Base-by-base conservation (phyloP, 2,113 vertebrate species). In the Noctilio leporinus region DNA sequence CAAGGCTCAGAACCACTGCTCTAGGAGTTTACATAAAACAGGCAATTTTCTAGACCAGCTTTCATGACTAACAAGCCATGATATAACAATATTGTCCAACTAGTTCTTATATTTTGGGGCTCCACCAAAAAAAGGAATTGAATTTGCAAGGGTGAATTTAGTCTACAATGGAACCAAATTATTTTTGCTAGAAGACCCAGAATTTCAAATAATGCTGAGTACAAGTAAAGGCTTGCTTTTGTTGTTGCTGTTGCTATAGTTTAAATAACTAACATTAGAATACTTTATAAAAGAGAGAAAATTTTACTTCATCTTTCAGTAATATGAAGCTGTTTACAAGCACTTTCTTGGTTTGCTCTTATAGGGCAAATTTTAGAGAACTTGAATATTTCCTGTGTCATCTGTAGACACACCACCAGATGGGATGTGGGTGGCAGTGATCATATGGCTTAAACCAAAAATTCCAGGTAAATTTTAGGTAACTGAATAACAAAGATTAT, bases 321-420 rank as follows among this genome's bases (percentile, higher is more conserved):
- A 80, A 62, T 45, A 43, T 94, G 69, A 87, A 94, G 10, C 33
- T 75, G 9, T 86, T 95, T 82, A 92, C 64, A 92, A 85, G n/a
- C 22, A 86, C 17, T 91, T 84, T 57, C 73, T 94, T 84, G 49
- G 51, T 15, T n/a, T n/a, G n/a, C n/a, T n/a, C n/a, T 92, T 96
- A 92, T 59, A 95, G 45, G 57, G 38, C 55, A 72, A 80, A 96
- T 78, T 94, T 86, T 78, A 92, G 82, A 88, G 49, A 43, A 49
- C 47, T 65, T 78, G 93, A 95, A 89, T 83, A 87, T 76, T 94
- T 96, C 70, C 88, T 93, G 62, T 75, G 17, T 86, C 94, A 95
- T 89, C 91, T 92, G 80, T 88, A 97, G 55, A 90, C 86, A 49
- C 90, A 62, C 80, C 89, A 96, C 91, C 95, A 94, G 91, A 95